Conservation (phyloP, 2,113 vertebrate genomes). For the Neolamprologus hecqui region DNA sequence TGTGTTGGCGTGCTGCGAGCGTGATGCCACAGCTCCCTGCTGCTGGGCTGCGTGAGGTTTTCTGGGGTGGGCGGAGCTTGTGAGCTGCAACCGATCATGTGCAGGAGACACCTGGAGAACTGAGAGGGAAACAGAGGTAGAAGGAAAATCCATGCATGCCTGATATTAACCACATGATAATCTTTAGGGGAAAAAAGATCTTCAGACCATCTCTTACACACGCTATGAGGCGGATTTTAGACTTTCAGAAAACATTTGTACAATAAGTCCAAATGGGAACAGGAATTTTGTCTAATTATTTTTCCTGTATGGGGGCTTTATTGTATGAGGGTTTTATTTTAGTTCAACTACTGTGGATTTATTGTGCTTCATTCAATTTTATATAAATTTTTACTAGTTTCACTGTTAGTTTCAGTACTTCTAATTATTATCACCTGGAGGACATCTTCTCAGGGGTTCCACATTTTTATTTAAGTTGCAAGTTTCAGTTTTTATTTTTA, state of each 20-base stretch:
- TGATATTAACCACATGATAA: background rate
- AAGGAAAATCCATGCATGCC: background rate
- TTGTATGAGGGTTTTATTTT: background rate
- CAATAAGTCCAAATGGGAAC: background rate
- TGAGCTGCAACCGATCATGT: slow-evolving; percentile 29
- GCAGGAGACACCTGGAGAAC: slow-evolving; percentile 38
- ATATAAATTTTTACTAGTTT: background rate
- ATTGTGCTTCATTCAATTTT: background rate
- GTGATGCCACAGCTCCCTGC: background rate
- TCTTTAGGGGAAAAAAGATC: rapidly evolving
- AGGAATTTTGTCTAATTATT: background rate
- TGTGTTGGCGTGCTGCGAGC: background rate
- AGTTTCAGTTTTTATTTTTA: background rate
- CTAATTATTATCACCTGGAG: background rate
- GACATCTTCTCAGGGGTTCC: background rate
- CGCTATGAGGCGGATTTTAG: background rate
- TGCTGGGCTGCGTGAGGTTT: background rate
- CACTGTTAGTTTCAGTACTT: background rate
- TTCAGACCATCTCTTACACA: background rate
- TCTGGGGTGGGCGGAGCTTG: background rate
- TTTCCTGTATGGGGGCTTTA: background rate
- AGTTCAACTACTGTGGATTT: background rate
- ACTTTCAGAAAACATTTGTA: background rate
- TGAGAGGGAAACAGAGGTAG: background rate
- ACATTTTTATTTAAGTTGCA: background rate